A percentile compares a stretch with the other conserved stretches of the same genome.
These are phyloP conservation scores for Amphiura filiformis DNA, from an alignment of 35 echinoderm and acorn worm species.

Conservation along the genomic window DNA sequence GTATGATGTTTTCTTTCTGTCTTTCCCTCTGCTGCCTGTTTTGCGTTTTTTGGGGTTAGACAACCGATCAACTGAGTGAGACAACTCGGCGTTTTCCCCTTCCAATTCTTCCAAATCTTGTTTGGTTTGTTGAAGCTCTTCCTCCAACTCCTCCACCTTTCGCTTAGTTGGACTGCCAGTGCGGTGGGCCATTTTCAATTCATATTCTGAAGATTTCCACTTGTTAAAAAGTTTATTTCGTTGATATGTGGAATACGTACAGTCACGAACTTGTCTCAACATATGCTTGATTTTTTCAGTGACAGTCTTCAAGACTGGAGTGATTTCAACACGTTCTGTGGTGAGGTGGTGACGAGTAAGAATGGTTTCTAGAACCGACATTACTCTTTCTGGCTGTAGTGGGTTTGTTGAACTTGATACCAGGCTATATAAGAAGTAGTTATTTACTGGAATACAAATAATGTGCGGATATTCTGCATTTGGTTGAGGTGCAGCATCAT, in stretches of 20 bases:
- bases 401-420: background rate
- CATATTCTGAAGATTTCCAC: conserved; percentile 23
- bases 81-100: conserved; percentile 34
- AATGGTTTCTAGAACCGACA: too few species aligned
- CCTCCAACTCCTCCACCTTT: conserved; percentile 28
- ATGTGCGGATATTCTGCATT: background rate
- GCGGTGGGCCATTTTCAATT: conserved; percentile 25
- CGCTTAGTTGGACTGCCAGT: conserved; percentile 40
- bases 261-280: too few species aligned
- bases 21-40: conserved; percentile 29
- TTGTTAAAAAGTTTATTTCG: conserved; percentile 11
- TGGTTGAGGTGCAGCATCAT: background rate
- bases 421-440: background rate
- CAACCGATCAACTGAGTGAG: conserved; percentile 37
- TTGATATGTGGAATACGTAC: too few species aligned
- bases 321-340: too few species aligned
- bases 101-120: conserved; percentile 1
- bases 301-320: too few species aligned
- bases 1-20: conserved; percentile 34
- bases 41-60: conserved; percentile 34
- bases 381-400: background rate
- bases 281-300: too few species aligned
- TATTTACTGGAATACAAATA: background rate
- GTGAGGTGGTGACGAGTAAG: too few species aligned
- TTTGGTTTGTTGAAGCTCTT: conserved; percentile 16